Conservation (phyloP, 1,140 invertebrate species). For the Choristoneura fumiferana region DNA sequence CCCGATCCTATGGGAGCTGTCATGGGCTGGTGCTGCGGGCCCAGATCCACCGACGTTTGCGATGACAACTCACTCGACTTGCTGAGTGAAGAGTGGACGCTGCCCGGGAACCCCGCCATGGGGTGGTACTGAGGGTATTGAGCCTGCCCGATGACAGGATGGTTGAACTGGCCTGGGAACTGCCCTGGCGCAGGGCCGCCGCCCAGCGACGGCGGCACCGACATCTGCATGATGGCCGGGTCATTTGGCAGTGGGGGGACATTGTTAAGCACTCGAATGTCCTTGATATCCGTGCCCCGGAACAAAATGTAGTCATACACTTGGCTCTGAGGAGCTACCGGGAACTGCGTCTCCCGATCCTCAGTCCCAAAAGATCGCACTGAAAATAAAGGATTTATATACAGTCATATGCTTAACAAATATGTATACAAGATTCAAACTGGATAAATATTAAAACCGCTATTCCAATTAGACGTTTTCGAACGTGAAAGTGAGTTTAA, state of each 20-base stretch:
- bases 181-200: constrained; percentile 57
- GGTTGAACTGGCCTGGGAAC: constrained; percentile 66
- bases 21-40: constrained; percentile 56
- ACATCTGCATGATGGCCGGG: constrained; percentile 96
- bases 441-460: constrained; percentile 12
- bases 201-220: constrained; percentile 82
- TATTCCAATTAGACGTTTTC: neutral
- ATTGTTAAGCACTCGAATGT: constrained; percentile 95
- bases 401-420: constrained; percentile 46
- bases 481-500: neutral
- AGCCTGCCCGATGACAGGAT: constrained; percentile 66
- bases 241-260: constrained; percentile 89
- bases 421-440: constrained; percentile 37
- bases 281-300: constrained; percentile 98
- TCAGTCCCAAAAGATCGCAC: constrained; percentile 99
- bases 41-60: constrained; percentile 69
- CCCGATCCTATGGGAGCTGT: constrained; percentile 69
- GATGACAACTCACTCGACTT: constrained; percentile 89
- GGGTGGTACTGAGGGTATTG: constrained; percentile 76
- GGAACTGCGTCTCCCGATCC: constrained; percentile 95
- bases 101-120: constrained; percentile 81
- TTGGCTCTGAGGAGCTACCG: constrained; percentile 96
- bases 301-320: constrained; percentile 99
- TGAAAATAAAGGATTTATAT: constrained; percentile 60
- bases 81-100: constrained; percentile 79